Evolutionary conservation across 2,797 vertebrate genomes (phyloP).

Genomic region (Spea hammondii): DNA sequence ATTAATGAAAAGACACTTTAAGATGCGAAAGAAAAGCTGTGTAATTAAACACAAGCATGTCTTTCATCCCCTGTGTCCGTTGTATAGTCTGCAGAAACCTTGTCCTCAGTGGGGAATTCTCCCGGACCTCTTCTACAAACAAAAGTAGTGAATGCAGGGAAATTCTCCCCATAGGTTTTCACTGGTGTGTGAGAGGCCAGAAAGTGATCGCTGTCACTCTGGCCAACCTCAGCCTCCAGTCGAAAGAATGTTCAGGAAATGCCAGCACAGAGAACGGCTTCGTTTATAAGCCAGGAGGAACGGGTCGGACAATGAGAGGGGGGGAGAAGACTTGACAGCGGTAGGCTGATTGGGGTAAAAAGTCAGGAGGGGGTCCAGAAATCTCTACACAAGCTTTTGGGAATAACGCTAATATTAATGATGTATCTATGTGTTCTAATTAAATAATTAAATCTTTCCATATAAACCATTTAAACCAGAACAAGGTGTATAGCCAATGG

Average conservation of each 20-base stretch:
- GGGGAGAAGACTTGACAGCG: neutral
- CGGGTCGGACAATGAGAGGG: constrained; percentile 6
- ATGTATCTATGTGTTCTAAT: too few species aligned
- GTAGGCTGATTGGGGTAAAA: neutral
- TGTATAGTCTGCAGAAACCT: constrained; percentile 18
- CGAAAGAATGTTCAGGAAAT: constrained; percentile 41
- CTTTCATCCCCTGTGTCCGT: constrained; percentile 12
- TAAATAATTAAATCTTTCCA: too few species aligned
- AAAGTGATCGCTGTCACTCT: constrained; percentile 32
- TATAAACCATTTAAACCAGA: too few species aligned
- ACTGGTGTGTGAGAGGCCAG: constrained; percentile 33
- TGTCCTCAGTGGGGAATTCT: constrained; percentile 16
- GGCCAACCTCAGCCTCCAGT: constrained; percentile 11
- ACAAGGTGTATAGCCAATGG: too few species aligned
- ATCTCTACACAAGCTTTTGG: too few species aligned
- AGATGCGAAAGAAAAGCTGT: neutral
- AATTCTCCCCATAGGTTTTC: constrained; percentile 14
- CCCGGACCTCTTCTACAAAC: constrained; percentile 1
- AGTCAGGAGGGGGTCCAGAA: neutral
- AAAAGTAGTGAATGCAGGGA: constrained; percentile 12
- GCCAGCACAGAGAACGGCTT: constrained; percentile 17
- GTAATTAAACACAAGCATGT: constrained; percentile 19
- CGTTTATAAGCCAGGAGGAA: constrained; percentile 9
- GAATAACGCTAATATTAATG: too few species aligned
- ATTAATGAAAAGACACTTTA: constrained; percentile 2